phyloP scores from a whole-genome alignment of 2,113 vertebrate species.

The Clarias macrocephalus region DNA sequence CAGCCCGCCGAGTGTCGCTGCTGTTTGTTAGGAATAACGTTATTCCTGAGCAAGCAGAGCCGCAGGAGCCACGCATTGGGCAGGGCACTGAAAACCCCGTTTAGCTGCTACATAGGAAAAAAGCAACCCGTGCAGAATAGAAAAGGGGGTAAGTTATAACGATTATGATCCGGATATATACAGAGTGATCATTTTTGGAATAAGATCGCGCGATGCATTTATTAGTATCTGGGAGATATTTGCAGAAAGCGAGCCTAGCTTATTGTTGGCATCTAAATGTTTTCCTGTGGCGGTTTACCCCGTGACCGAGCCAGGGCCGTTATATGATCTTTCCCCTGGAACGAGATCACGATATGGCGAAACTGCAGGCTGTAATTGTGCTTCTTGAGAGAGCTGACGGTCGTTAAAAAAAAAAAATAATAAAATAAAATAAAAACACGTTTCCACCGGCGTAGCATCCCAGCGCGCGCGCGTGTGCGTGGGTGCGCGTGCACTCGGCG shows the following conservation, averaged over 20 bases:
- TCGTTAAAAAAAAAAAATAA: background rate
- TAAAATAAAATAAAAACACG: background rate
- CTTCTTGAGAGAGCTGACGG: background rate
- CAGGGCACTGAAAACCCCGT: constrained; percentile 42
- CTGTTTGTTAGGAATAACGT: constrained; percentile 56
- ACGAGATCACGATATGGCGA: background rate
- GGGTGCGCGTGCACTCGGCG: background rate
- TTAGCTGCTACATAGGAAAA: constrained; percentile 20
- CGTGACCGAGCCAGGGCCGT: background rate
- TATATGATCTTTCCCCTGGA: background rate
- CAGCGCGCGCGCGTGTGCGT: background rate
- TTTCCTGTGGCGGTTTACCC: background rate
- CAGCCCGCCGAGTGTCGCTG: constrained; percentile 53
- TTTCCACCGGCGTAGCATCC: constrained; percentile 28
- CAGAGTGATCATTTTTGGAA: background rate
- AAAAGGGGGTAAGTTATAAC: constrained; percentile 47
- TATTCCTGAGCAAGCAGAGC: constrained; percentile 54
- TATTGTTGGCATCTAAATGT: constrained; percentile 16
- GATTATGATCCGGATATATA: background rate
- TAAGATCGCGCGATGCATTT: background rate
- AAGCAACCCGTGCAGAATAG: constrained; percentile 27
- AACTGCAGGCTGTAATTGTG: background rate
- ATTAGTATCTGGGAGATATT: background rate
- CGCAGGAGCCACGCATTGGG: constrained; percentile 42
- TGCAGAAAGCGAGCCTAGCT: constrained; percentile 19